These are phyloP conservation scores for Phacellophora camtschatica DNA, from an alignment of 30 jellyfish, hydroid and myxozoan species.

Conservation along the genomic window DNA sequence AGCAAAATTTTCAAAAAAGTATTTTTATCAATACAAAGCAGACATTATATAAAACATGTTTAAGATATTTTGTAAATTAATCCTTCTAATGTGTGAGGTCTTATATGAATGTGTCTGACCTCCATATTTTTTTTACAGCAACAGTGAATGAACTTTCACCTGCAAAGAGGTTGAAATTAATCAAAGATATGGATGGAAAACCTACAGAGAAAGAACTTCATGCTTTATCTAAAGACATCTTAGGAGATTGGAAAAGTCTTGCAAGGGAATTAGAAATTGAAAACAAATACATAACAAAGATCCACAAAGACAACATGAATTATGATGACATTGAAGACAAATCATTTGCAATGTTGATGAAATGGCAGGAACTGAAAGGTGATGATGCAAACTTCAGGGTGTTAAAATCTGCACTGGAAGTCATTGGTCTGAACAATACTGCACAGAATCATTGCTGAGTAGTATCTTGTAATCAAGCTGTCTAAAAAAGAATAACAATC, in stretches of 20 bases:
- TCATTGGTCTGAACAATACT: slow-evolving; percentile 59
- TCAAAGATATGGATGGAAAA: background rate
- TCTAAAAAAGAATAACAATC: too few species aligned
- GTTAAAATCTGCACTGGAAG: slow-evolving; percentile 38
- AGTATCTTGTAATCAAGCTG: too few species aligned
- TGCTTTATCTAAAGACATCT: slow-evolving; percentile 61
- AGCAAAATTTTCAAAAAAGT: too few species aligned
- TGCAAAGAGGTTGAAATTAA: slow-evolving; percentile 1
- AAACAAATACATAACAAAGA: slow-evolving; percentile 44
- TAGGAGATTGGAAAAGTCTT: slow-evolving; percentile 78
- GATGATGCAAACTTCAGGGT: slow-evolving; percentile 18
- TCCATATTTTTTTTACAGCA: background rate
- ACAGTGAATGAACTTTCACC: background rate
- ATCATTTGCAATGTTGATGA: slow-evolving; percentile 83
- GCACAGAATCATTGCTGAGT: slow-evolving; percentile 71
- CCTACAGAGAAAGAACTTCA: slow-evolving; percentile 81
- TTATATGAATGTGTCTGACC: too few species aligned
- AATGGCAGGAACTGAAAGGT: slow-evolving; percentile 74
- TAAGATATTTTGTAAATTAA: too few species aligned
- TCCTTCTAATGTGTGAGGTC: background rate
- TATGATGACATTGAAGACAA: slow-evolving; percentile 87
- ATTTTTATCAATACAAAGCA: too few species aligned
- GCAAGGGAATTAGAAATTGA: slow-evolving; percentile 77
- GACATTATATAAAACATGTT: too few species aligned
- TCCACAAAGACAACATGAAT: slow-evolving; percentile 83